Base-by-base conservation (phyloP, 1,140 invertebrate genomes). In the Charaxes varanes region DNA sequence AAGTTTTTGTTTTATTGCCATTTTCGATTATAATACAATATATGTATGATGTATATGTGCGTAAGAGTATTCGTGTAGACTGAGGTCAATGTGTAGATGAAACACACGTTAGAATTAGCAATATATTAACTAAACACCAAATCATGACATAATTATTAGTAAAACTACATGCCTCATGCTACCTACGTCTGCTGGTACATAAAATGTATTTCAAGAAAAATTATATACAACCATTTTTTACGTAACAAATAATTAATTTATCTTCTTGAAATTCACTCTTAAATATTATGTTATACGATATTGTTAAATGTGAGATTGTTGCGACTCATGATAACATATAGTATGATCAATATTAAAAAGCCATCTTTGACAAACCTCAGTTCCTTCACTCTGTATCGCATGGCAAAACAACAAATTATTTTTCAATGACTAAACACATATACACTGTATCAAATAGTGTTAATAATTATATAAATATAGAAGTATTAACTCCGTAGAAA, bases 361-460 rank as follows among this genome's bases (percentile, higher is more conserved):
- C 55, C 48, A 51, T 57, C 47, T 48, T 70, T 41, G 80, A 89
- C 88, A 86, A 89, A 92, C 91, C 91, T 92, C 90, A 74, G 88
- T 88, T 90, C 90, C 90, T 87, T 92, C 91, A 74, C 86, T 84
- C 86, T 87, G 79, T 68, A 63, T 64, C 40, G 60, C 81, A 65
- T 77, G 69, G 58, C 71, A 80, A 74, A 80, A 74, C 52, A 80
- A 74, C 57, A 67, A 36, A 63, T 60, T 49, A 62, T 56, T n/a
- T n/a, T n/a, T 54, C 49, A 66, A 57, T 66, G 71, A 69, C 60
- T 59, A 51, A 63, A 57, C 42, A 63, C 52, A 64, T 60, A 54
- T 45, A 59, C 34, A 62, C 40, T 11, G 31, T 40, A 47, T 41
- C 11, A 43, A 26, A 33, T 51, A 33, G 40, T 50, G 55, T 46